Evolutionary conservation across 2,797 vertebrate species (phyloP).

Genomic region (Macrochelys suwanniensis): DNA sequence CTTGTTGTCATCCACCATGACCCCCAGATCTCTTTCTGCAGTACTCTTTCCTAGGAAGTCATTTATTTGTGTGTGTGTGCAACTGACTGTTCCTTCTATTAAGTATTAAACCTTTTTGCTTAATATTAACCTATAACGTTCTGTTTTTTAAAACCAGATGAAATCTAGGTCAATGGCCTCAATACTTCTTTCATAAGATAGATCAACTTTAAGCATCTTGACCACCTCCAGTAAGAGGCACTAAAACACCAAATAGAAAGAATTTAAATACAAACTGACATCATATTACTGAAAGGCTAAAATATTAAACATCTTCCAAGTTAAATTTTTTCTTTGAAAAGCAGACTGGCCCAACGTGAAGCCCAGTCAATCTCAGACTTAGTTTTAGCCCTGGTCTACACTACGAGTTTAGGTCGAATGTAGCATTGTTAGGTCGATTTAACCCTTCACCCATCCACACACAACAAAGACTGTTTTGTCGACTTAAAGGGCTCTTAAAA

Average conservation of each 20-base stretch:
- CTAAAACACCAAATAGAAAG: accelerated
- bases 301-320: not conserved
- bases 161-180: not conserved
- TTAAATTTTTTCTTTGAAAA: not conserved
- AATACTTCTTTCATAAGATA: not conserved
- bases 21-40: too few relatives aligned
- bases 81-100: not conserved
- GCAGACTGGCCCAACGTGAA: not conserved
- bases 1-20: too few relatives aligned
- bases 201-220: not conserved
- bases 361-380: not conserved
- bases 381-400: not conserved
- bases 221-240: not conserved
- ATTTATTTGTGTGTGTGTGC: too few relatives aligned
- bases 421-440: too few relatives aligned
- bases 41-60: too few relatives aligned
- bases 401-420: too few relatives aligned
- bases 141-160: not conserved
- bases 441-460: too few relatives aligned
- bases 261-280: not conserved
- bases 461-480: too few relatives aligned
- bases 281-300: not conserved
- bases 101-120: not conserved
- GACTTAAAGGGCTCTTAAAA: too few relatives aligned
- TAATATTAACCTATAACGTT: not conserved